A percentile compares a stretch with the other conserved stretches of the same genome.
These are phyloP conservation scores for Microtus richardsoni DNA, from an alignment of 2,113 vertebrate genomes.

Conservation along the genomic window DNA sequence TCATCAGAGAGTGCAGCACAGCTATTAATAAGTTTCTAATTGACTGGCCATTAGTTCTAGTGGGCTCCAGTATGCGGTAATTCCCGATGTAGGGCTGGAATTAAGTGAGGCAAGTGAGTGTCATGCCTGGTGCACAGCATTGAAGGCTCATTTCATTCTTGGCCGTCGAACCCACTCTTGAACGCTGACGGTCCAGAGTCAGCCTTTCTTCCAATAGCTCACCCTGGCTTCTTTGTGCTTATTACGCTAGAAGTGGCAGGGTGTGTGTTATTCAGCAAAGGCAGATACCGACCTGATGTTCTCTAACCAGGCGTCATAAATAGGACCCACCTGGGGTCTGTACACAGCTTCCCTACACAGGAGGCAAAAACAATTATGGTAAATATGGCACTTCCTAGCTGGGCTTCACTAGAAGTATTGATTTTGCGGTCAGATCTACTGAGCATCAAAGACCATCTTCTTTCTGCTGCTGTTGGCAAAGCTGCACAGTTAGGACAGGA, in stretches of 20 bases:
- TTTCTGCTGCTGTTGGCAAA: not conserved
- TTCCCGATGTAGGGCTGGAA: not conserved
- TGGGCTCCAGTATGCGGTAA: not conserved
- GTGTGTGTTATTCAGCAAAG: not conserved
- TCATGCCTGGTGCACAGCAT: not conserved
- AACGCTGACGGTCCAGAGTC: not conserved
- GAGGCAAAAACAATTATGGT: not conserved
- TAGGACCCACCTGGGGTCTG: not conserved
- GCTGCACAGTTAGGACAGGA: not conserved
- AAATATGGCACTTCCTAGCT: too few relatives aligned
- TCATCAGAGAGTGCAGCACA: not conserved
- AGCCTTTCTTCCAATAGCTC: not conserved
- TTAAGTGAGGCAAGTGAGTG: not conserved
- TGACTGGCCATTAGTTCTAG: not conserved
- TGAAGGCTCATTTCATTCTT: not conserved
- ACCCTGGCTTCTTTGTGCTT: too few relatives aligned
- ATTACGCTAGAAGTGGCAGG: not conserved
- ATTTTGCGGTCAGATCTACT: not conserved
- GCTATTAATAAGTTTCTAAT: not conserved
- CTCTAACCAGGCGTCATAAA: not conserved
- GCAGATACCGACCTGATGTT: not conserved
- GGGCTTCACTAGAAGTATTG: fast-evolving
- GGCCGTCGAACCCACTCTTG: not conserved
- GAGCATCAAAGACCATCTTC: not conserved
- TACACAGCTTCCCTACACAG: not conserved